Percentiles rank a stretch among this genome's conserved stretches.
These are phyloP conservation scores for Noctilio leporinus DNA, from an alignment of 2,113 vertebrate genomes.

Conservation along the genomic window DNA sequence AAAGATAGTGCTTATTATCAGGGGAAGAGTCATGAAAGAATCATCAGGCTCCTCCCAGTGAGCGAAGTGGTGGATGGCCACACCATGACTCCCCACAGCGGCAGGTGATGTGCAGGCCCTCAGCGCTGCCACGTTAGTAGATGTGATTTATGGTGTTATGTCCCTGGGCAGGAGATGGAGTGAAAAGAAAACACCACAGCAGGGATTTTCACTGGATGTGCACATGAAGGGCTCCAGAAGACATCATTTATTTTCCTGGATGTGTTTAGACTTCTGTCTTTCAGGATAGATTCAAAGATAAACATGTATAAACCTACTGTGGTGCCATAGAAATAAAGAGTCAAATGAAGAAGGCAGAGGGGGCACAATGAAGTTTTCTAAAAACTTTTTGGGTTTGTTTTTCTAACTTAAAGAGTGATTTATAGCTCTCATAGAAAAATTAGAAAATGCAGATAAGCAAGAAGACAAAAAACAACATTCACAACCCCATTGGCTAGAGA, in stretches of 20 bases:
- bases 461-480: neutral
- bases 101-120: neutral
- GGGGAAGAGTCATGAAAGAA: conserved; percentile 18
- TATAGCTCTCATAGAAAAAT: neutral
- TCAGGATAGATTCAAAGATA: conserved; percentile 22
- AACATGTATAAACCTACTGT: neutral
- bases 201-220: neutral
- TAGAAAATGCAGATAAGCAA: neutral
- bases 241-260: conserved; percentile 40
- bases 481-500: neutral
- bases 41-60: neutral
- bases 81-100: neutral
- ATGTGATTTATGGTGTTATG: neutral
- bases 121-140: neutral
- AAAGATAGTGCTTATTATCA: neutral
- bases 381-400: conserved; percentile 23
- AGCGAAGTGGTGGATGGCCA: neutral
- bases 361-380: neutral
- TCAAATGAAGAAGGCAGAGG: neutral
- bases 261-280: conserved; percentile 58
- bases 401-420: conserved; percentile 8
- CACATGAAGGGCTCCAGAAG: conserved; percentile 10
- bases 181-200: neutral
- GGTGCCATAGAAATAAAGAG: neutral
- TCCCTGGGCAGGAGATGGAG: neutral